Base-by-base conservation (phyloP, 2,888 invertebrate genomes). In the Diadromus collaris region DNA sequence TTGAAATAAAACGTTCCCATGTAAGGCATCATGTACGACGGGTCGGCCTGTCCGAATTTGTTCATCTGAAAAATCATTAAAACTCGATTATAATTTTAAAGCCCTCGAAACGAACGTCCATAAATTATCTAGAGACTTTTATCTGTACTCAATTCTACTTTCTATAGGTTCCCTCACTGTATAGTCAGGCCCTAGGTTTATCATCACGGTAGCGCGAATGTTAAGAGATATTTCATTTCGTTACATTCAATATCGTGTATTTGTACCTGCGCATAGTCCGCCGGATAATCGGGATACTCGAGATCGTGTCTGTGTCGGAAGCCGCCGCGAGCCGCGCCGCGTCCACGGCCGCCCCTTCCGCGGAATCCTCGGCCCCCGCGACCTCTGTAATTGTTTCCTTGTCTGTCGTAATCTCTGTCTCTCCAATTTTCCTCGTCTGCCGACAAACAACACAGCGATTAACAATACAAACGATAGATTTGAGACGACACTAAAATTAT, bases 1-100 rank as follows among this genome's bases (percentile, higher is more conserved):
- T 93, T 94, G 79, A 93, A 95, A 86, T 93, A 93, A 90, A 93
- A 95, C 9, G 93, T 92, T 60, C 93, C 93, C 92, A 93, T 92
- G 83, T 92, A 93, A 72, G 93, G 93, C 87, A 93, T 91, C 88
- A 92, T 89, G 81, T 89, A 92, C 72, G 86, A 84, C 64, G 89
- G 83, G 80, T 88, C 87, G 54, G 86, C 67, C 68, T 83, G 83
- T 78, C 89, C 88, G 83, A 87, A 90, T 80, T 90, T 90, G 69
- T 87, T 88, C 69, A 90, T 80, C 91, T 91, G 82, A 3, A 87
- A 88, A 70, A 64, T 29, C 9, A 6, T 6, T 16, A 13, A 34
- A 60, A 64, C 13, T 29, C 4, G 0, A 10, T 60, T 60, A 46
- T 21, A 7, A 34, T 7, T 60, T 58, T 19, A 7, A 27, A 21